A percentile compares a stretch with the other conserved stretches of the same genome.
Evolutionary conservation across 1,140 invertebrate genomes (phyloP).

Genomic region (Macrocentrus cingulum): DNA sequence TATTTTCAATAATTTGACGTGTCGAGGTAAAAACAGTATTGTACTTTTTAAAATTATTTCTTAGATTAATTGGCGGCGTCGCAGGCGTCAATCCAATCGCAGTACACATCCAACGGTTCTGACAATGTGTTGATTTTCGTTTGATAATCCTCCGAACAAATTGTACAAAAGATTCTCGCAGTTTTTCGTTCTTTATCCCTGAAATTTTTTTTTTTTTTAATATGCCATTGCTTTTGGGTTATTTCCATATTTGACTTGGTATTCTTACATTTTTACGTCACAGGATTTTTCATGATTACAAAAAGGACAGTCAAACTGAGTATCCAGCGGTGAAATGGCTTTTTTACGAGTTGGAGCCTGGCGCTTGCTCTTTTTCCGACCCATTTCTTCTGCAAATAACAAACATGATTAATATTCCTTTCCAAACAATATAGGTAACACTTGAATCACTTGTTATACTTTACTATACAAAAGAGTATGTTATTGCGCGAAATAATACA

Average conservation of each 20-base stretch:
- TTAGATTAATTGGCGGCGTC: slow-evolving; percentile 83
- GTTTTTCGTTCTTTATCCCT: slow-evolving; percentile 90
- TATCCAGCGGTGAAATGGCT: slow-evolving; percentile 86
- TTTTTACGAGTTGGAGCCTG: slow-evolving; percentile 91
- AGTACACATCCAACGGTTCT: slow-evolving; percentile 97
- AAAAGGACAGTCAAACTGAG: slow-evolving; percentile 96
- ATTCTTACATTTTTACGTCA: slow-evolving; percentile 94
- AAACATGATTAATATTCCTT: too few relatives aligned
- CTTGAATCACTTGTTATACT: too few relatives aligned
- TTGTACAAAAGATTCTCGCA: slow-evolving; percentile 84
- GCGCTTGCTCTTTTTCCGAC: slow-evolving; percentile 89
- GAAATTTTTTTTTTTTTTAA: slow-evolving; percentile 15
- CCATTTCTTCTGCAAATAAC: slow-evolving; percentile 65
- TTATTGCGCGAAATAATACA: too few relatives aligned
- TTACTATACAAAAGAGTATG: too few relatives aligned
- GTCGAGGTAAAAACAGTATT: too few relatives aligned
- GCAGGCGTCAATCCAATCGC: slow-evolving; percentile 98
- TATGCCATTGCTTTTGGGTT: neutral
- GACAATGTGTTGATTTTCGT: slow-evolving; percentile 91
- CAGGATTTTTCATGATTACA: slow-evolving; percentile 98
- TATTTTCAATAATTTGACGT: too few relatives aligned
- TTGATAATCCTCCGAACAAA: slow-evolving; percentile 93
- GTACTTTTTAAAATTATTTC: too few relatives aligned
- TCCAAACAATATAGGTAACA: too few relatives aligned
- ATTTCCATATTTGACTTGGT: neutral